Percentiles rank a stretch among this genome's conserved stretches.
Conservation (phyloP, 2,797 vertebrate species). For the Vipera latastei region DNA sequence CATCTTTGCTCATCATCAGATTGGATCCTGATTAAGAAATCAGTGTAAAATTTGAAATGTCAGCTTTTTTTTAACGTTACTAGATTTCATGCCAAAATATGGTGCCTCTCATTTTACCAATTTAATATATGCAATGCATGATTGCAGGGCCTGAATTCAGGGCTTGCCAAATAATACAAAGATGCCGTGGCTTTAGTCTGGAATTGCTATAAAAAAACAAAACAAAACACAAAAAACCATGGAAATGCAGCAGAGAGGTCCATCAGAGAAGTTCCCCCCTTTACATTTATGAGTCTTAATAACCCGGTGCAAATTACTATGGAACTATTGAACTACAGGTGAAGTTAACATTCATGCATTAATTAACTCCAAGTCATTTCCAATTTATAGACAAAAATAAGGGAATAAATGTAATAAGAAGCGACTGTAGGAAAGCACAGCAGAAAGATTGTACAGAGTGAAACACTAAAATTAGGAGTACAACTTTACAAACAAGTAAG, state of each 20-base stretch:
- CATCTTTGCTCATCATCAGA: neutral
- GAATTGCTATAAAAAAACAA: neutral
- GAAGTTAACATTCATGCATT: constrained; percentile 36
- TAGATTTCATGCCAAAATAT: neutral
- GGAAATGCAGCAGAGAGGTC: neutral
- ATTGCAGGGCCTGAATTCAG: neutral
- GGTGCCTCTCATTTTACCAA: neutral
- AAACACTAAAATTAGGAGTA: neutral
- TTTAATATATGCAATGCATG: neutral
- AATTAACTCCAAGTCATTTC: constrained; percentile 41
- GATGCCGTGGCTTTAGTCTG: constrained; percentile 27
- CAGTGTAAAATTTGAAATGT: neutral
- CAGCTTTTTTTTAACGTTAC: neutral
- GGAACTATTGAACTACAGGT: constrained; percentile 26
- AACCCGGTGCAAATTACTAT: constrained; percentile 16
- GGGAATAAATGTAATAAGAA: constrained; percentile 23
- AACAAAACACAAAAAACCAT: neutral
- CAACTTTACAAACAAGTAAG: neutral
- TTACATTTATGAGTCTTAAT: constrained; percentile 15
- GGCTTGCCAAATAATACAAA: constrained; percentile 6
- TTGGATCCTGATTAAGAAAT: neutral
- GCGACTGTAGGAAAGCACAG: neutral
- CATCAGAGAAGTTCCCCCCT: neutral
- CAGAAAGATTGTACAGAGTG: neutral
- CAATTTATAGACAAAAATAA: neutral